Evolutionary conservation across 1,140 invertebrate genomes (phyloP), one percentile per base, ranked within the genome.

Genomic region (Elymnias hypermnestra): DNA sequence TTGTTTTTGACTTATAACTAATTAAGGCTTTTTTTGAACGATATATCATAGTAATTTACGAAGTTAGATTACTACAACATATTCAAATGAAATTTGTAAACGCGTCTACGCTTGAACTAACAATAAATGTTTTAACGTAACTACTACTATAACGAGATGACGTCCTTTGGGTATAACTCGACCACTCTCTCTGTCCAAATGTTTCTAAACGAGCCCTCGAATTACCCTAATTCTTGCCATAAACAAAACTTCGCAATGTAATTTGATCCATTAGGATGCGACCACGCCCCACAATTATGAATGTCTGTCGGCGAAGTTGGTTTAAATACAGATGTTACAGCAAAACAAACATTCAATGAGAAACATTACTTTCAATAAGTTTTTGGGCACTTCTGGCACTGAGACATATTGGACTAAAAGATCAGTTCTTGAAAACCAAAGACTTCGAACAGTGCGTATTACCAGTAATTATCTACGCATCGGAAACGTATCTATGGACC

Each of bases 191-290:
- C 5, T 7, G 28, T 38, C 35, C 35, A 29, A 41, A 41, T 49
- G 29, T 49, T 42, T 15, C 22, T 15, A 5, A 40, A 25, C 46
- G 12, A 41, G 15, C 31, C 29, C 17, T 37, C 14, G 29, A 41
- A 41, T 49, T 41, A 36, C 47, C 17, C 40, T 42, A 31, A 39
- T 31, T 39, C 18, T 39, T 23, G 44, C 13, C 22, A 14, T 47
- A 47, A 46, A 47, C 47, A 42, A 49, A 45, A 41, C 15, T 36
- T 49, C 28, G 22, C 10, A 10, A 37, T 49, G 38, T 49, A 42
- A 49, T 42, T 15, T 26, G 19, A 29, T 18, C 47, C 47, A 49
- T 42, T 42, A 37, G 28, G 6, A 5, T 21, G 6, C 37, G 1
- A n/a, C n/a, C n/a, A 17, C n/a, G 9, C 17, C 1, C 8, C 13